Conservation (phyloP, 2,797 vertebrate genomes). For the Macropodus opercularis region DNA sequence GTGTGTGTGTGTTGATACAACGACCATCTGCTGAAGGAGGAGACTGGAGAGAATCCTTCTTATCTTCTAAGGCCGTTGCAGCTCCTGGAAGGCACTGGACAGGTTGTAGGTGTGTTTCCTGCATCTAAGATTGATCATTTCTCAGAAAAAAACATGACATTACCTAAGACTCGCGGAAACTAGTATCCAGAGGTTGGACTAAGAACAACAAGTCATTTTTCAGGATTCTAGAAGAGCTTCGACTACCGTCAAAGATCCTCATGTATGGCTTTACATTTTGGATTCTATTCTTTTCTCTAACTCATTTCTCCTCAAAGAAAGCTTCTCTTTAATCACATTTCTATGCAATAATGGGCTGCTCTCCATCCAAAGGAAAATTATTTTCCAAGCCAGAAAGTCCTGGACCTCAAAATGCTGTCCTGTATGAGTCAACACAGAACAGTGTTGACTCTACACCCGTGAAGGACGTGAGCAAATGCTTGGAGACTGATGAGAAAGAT, state of each 20-base stretch:
- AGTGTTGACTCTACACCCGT: background rate
- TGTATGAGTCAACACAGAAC: slow-evolving; percentile 28
- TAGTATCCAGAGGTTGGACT: slow-evolving; percentile 3
- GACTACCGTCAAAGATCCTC: background rate
- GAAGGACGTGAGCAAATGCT: slow-evolving; percentile 48
- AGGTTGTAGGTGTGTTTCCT: slow-evolving; percentile 21
- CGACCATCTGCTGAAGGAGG: slow-evolving; percentile 82
- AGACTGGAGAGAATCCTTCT: slow-evolving; percentile 65
- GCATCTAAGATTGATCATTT: background rate
- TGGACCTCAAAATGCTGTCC: slow-evolving; percentile 46
- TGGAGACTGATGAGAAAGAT: slow-evolving; percentile 50
- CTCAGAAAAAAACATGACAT: background rate
- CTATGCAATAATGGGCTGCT: slow-evolving; percentile 86
- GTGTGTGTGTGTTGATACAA: slow-evolving; percentile 4
- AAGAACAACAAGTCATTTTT: background rate
- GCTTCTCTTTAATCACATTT: slow-evolving; percentile 5
- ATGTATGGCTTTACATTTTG: slow-evolving; percentile 24
- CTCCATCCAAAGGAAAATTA: slow-evolving; percentile 87
- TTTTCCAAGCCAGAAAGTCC: slow-evolving; percentile 65
- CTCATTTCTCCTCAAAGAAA: background rate
- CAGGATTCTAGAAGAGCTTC: slow-evolving; percentile 7
- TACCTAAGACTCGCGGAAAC: background rate
- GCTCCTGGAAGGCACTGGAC: slow-evolving; percentile 11
- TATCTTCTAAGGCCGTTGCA: slow-evolving; percentile 70
- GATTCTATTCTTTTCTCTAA: slow-evolving; percentile 6